These are phyloP conservation scores for Ciconia stormi DNA, from an alignment of 2,113 vertebrate species.

Conservation along the genomic window DNA sequence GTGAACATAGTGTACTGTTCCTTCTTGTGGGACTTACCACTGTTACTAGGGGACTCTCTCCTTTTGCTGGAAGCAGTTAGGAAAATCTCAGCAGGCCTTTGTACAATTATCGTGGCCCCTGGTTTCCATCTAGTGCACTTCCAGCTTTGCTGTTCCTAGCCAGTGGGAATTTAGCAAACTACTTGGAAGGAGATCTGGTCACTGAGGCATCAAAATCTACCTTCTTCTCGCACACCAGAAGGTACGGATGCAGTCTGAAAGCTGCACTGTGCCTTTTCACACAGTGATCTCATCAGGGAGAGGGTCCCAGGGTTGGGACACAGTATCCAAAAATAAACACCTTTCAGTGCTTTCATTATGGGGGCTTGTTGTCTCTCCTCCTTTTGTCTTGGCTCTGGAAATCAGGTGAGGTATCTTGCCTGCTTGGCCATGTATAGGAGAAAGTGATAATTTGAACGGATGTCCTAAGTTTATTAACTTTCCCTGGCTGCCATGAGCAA, in stretches of 20 bases:
- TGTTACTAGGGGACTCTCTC: slow-evolving; percentile 79
- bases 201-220: slow-evolving; percentile 87
- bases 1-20: slow-evolving; percentile 80
- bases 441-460: slow-evolving; percentile 5
- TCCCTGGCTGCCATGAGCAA: neutral
- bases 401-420: neutral
- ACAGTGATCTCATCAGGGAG: slow-evolving; percentile 74
- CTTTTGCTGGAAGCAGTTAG: slow-evolving; percentile 83
- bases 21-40: slow-evolving; percentile 79
- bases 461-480: slow-evolving; percentile 35
- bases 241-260: slow-evolving; percentile 66
- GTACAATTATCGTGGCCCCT: slow-evolving; percentile 85
- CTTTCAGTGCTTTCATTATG: slow-evolving; percentile 17
- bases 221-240: slow-evolving; percentile 80
- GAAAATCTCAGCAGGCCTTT: slow-evolving; percentile 87
- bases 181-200: slow-evolving; percentile 85
- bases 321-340: slow-evolving; percentile 63
- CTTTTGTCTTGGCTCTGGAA: slow-evolving; percentile 29
- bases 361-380: neutral
- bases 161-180: slow-evolving; percentile 82
- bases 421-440: neutral
- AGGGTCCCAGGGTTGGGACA: slow-evolving; percentile 68
- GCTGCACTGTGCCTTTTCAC: slow-evolving; percentile 79
- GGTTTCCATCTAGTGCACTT: slow-evolving; percentile 84
- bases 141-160: slow-evolving; percentile 75